Conservation (phyloP, 2,797 vertebrate species). For the Carcharodon carcharias region DNA sequence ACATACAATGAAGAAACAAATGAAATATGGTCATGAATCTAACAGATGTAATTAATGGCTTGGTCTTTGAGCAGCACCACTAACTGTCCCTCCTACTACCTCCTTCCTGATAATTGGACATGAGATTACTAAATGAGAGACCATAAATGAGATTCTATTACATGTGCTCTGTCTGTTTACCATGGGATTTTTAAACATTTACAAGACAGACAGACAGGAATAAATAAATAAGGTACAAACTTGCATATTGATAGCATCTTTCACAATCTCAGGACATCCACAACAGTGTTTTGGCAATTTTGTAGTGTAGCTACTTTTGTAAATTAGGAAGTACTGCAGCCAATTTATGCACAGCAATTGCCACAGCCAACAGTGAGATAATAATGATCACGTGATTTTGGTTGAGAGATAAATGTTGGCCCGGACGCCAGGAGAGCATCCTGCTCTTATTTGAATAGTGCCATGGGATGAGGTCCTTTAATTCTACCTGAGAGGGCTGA, state of each 20-base stretch:
- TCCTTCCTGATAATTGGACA: neutral
- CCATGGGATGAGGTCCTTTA: neutral
- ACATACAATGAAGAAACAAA: neutral
- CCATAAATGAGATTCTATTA: neutral
- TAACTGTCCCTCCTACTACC: neutral
- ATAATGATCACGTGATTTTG: neutral
- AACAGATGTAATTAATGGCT: neutral
- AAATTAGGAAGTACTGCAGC: neutral
- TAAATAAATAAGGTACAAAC: neutral
- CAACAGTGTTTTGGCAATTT: neutral
- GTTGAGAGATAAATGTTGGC: neutral
- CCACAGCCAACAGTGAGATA: neutral
- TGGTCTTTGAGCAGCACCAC: neutral
- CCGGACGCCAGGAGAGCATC: neutral
- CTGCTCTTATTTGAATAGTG: neutral
- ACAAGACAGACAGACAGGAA: neutral
- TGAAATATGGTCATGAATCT: neutral
- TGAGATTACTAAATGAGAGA: neutral
- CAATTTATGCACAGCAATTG: neutral
- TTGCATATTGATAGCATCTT: neutral
- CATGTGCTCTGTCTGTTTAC: neutral
- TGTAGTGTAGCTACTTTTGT: neutral
- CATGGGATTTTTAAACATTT: neutral
- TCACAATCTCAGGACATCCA: neutral
- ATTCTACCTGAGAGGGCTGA: neutral